Evolutionary conservation across 2,113 vertebrate species (phyloP), one percentile per base, ranked within the genome.

Genomic region (Rhinogobius similis): DNA sequence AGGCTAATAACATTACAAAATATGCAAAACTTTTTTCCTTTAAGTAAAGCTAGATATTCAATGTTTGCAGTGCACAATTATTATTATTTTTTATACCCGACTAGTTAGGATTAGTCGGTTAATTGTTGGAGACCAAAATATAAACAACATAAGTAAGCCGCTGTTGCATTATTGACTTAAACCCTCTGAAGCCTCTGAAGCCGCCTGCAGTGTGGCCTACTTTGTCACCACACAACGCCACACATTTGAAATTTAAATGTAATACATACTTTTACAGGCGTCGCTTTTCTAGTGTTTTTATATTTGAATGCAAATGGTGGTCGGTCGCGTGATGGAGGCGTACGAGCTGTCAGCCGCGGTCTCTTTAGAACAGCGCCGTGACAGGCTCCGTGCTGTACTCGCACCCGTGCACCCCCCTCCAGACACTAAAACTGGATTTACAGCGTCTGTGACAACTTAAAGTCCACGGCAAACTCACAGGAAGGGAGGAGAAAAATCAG

Each of bases 401-500:
- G 5, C 41, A 10, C 11, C 11, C 12, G 11, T 9, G 8, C 7
- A 23, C 23, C 52, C 4, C 52, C 9, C 23, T 53, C 21, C 84
- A 87, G 72, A 80, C 12, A 80, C 76, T 85, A 90, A 89, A 88
- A 87, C 70, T 82, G 78, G 85, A 85, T 92, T 91, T 82, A 66
- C 72, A 71, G 52, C 84, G 73, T 88, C 79, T 75, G 74, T 85
- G 87, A 84, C 87, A 88, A 89, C 87, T 88, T 85, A 74, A 75
- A 32, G 58, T 81, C 78, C 62, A 79, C 88, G 79, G 81, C 82
- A 90, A 85, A 89, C 73, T 83, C 87, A 77, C 82, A 48, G 71
- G 32, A 56, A 66, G 76, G 74, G 39, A 76, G 62, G 83, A 72
- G 32, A 72, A 59, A 81, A 83, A 89, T 91, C 78, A 24, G 81